phyloP scores from a whole-genome alignment of 2,888 invertebrate species.

The Cecidostiba fungosa region DNA sequence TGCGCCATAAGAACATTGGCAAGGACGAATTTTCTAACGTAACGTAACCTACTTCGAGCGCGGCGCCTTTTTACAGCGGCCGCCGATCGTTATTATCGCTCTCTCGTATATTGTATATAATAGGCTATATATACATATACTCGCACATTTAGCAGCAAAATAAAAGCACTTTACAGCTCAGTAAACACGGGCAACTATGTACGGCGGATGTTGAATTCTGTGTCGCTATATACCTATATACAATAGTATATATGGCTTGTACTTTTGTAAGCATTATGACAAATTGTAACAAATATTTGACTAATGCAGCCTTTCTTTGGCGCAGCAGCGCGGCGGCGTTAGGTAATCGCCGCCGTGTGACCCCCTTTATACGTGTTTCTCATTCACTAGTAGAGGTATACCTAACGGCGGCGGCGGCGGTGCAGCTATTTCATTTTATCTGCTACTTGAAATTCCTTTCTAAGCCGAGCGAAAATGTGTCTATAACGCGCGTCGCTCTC shows the following conservation, averaged over 20 bases:
- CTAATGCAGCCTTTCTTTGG: conserved; percentile 8
- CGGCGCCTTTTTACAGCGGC: conserved; percentile 7
- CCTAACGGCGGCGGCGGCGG: too few relatives aligned
- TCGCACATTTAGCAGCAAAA: not conserved
- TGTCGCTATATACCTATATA: not conserved
- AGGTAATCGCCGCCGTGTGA: conserved; percentile 35
- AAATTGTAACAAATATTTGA: conserved; percentile 39
- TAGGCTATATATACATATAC: not conserved
- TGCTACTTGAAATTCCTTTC: conserved; percentile 44
- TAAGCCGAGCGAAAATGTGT: not conserved
- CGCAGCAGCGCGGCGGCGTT: not conserved
- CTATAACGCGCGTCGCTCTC: not conserved
- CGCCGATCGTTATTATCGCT: not conserved
- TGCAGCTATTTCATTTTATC: conserved; percentile 39
- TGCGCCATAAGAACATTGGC: conserved; percentile 45
- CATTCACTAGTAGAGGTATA: conserved; percentile 1
- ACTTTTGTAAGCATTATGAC: conserved; percentile 10
- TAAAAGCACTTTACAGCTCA: conserved; percentile 13
- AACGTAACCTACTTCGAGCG: conserved; percentile 37
- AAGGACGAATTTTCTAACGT: conserved; percentile 60
- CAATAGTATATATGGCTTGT: not conserved
- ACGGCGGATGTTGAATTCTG: conserved; percentile 8
- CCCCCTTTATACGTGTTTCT: conserved; percentile 20
- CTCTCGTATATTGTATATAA: not conserved
- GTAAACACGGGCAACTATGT: not conserved